phyloP scores from a whole-genome alignment of 2,797 vertebrate genomes.

The Somateria mollissima region DNA sequence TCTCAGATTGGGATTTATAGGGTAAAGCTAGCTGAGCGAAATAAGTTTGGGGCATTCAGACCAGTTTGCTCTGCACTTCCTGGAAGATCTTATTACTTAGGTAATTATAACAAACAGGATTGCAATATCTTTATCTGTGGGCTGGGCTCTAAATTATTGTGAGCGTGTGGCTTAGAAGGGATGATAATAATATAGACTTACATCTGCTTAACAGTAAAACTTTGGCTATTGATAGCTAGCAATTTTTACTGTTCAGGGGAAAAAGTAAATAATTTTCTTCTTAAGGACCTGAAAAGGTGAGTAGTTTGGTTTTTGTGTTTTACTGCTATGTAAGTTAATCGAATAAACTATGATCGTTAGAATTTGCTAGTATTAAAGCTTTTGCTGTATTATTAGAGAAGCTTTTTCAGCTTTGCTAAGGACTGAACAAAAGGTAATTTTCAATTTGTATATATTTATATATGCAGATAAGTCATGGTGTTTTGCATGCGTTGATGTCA shows the following conservation, averaged over 20 bases:
- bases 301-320: conserved; percentile 22
- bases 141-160: conserved; percentile 62
- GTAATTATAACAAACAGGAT: conserved; percentile 50
- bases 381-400: neutral
- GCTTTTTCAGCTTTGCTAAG: neutral
- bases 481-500: neutral
- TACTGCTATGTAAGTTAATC: neutral
- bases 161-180: conserved; percentile 42
- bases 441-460: neutral
- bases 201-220: conserved; percentile 9
- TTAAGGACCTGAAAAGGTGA: conserved; percentile 39
- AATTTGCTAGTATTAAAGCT: neutral
- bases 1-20: neutral
- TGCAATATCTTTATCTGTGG: conserved; percentile 63
- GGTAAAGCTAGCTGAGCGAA: conserved; percentile 20
- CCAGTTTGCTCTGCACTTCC: conserved; percentile 46
- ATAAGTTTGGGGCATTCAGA: neutral
- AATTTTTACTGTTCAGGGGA: neutral
- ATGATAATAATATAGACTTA: conserved; percentile 7
- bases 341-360: neutral
- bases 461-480: neutral
- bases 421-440: neutral
- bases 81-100: conserved; percentile 54
- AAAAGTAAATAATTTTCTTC: neutral
- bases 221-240: neutral